Conservation (phyloP, 2,888 invertebrate genomes). For the Oegoconia quadripuncta region DNA sequence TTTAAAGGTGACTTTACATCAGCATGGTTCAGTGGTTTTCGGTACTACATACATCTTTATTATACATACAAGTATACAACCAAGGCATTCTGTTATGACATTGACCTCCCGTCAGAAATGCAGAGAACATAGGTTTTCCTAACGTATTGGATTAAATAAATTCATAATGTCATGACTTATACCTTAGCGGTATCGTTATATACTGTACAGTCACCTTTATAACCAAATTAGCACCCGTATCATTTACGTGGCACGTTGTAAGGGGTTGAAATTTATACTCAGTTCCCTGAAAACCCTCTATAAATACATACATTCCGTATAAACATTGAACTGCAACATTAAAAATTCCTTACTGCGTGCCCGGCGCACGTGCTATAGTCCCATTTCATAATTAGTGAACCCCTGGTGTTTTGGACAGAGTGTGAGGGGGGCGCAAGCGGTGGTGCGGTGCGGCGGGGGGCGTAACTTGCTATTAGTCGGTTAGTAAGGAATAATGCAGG, state of each 20-base stretch:
- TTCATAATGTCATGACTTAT: background rate
- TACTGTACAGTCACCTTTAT: constrained; percentile 11
- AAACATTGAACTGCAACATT: too few species aligned
- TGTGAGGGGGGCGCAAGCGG: constrained; percentile 59
- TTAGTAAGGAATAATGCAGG: constrained; percentile 74
- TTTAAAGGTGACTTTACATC: constrained; percentile 16
- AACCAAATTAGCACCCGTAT: constrained; percentile 30
- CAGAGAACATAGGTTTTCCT: too few species aligned
- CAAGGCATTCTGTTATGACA: too few species aligned
- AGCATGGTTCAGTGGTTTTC: constrained; percentile 1
- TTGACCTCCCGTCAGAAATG: too few species aligned
- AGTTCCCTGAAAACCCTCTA: too few species aligned
- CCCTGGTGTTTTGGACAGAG: constrained; percentile 76
- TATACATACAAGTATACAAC: too few species aligned
- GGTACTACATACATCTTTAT: background rate
- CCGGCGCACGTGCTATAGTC: constrained; percentile 38
- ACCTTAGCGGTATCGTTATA: background rate
- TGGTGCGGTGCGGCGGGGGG: constrained; percentile 50
- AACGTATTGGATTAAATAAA: background rate
- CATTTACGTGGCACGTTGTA: constrained; percentile 24
- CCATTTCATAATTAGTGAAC: constrained; percentile 58
- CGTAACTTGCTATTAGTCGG: constrained; percentile 59
- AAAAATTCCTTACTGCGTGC: constrained; percentile 9
- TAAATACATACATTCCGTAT: too few species aligned
- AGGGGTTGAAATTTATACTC: background rate